These are phyloP conservation scores for Achatina immaculata DNA, from an alignment of 1,140 invertebrate genomes.

Conservation along the genomic window DNA sequence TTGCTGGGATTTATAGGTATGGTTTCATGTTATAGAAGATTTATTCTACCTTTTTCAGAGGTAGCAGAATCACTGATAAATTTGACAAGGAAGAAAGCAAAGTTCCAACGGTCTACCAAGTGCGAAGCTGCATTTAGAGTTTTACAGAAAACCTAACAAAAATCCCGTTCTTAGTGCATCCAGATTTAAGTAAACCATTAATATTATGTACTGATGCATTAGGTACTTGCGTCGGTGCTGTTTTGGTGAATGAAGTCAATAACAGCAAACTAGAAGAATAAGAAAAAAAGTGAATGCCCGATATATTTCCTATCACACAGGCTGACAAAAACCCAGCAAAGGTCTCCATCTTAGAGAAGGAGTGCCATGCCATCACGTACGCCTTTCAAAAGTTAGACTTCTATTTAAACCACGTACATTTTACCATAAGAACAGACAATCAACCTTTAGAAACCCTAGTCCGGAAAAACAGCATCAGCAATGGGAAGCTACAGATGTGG, in stretches of 20 bases:
- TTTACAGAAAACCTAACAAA: neutral
- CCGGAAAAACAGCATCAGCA: too few species aligned
- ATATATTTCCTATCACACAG: slow-evolving; percentile 11
- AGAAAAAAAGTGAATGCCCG: neutral
- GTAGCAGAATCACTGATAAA: slow-evolving; percentile 3
- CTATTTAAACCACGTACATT: neutral
- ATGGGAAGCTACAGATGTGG: too few species aligned
- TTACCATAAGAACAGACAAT: slow-evolving; percentile 15
- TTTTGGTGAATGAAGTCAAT: neutral
- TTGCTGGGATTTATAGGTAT: too few species aligned
- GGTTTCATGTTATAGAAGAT: too few species aligned
- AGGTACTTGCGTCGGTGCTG: slow-evolving; percentile 2
- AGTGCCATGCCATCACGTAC: slow-evolving; percentile 12
- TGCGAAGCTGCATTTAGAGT: slow-evolving; percentile 23
- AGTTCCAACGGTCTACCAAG: slow-evolving; percentile 20
- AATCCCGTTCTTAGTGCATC: neutral
- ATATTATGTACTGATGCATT: slow-evolving; percentile 30
- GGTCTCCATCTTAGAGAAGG: neutral
- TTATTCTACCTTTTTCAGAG: slow-evolving; percentile 4
- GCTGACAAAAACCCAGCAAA: neutral
- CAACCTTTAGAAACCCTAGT: too few species aligned
- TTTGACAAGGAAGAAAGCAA: slow-evolving; percentile 11
- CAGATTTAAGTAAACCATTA: neutral
- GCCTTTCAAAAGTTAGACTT: slow-evolving; percentile 21
- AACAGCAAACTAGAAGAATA: neutral